Evolutionary conservation across 2,888 invertebrate genomes (phyloP).

Genomic region (Clitarchus hookeri): DNA sequence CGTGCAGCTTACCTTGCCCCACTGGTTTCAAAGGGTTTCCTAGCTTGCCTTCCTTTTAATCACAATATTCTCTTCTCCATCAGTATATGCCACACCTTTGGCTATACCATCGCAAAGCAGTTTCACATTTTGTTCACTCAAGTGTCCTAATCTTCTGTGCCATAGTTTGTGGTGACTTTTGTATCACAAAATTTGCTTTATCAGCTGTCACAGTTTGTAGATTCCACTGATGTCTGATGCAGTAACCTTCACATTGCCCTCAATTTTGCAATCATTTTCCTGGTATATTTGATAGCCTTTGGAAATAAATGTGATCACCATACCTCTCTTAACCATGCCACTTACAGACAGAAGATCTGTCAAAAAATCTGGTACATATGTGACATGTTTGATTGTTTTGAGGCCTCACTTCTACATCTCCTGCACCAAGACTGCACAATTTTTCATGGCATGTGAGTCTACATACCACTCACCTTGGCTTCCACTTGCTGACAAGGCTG

Average conservation of each 20-base stretch:
- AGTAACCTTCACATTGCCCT: not conserved
- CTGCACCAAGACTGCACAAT: conserved; percentile 11
- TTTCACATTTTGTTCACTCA: not conserved
- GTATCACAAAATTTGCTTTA: conserved; percentile 11
- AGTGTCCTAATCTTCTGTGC: not conserved
- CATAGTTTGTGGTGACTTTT: not conserved
- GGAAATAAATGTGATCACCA: not conserved
- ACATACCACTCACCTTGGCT: conserved; percentile 28
- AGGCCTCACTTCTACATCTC: conserved; percentile 29
- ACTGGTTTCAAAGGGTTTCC: conserved; percentile 17
- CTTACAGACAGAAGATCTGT: conserved; percentile 24
- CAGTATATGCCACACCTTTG: not conserved
- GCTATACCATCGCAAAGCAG: not conserved
- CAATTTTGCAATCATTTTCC: conserved; percentile 12
- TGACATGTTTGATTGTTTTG: conserved; percentile 30
- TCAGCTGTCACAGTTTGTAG: conserved; percentile 19
- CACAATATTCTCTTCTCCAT: conserved; percentile 43
- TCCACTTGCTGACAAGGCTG: conserved; percentile 15
- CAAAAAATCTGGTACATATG: not conserved
- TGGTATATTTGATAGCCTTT: not conserved
- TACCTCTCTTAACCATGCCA: conserved; percentile 16
- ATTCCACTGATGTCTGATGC: conserved; percentile 26
- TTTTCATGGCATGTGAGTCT: conserved; percentile 42
- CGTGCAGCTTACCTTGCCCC: conserved; percentile 46
- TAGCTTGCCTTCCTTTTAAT: conserved; percentile 39